Conservation (phyloP, 2,888 invertebrate genomes). For the Dolichopus griseipennis region DNA sequence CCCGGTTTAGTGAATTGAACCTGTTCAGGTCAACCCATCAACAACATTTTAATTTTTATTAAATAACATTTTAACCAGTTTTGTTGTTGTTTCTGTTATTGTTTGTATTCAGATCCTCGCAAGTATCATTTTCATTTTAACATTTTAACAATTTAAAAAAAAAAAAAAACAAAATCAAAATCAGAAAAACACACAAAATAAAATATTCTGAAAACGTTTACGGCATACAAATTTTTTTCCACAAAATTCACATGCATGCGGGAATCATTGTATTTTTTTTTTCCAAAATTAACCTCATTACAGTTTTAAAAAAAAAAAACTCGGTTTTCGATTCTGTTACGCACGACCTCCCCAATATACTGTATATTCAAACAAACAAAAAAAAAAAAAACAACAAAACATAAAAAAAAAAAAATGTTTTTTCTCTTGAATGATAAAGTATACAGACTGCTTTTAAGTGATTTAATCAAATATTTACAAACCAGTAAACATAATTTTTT, state of each 20-base stretch:
- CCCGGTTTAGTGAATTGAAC: too few relatives aligned
- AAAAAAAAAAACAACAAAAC: too few relatives aligned
- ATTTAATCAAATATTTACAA: background rate
- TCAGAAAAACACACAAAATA: background rate
- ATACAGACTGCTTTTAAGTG: background rate
- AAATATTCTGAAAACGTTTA: background rate
- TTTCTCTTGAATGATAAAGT: background rate
- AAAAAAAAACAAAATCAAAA: too few relatives aligned
- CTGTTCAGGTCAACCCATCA: too few relatives aligned
- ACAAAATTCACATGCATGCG: background rate
- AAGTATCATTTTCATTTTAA: too few relatives aligned
- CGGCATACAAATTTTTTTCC: background rate
- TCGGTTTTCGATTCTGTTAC: background rate
- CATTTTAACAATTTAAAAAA: too few relatives aligned
- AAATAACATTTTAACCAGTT: background rate
- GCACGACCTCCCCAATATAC: background rate
- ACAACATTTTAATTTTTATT: too few relatives aligned
- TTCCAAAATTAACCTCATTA: background rate
- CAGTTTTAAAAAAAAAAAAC: background rate
- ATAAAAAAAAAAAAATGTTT: too few relatives aligned
- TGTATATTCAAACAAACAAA: background rate
- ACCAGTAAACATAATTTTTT: too few relatives aligned
- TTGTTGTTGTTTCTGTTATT: background rate
- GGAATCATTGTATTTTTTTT: background rate
- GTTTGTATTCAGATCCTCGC: too few relatives aligned